phyloP scores from a whole-genome alignment of 2,797 vertebrate genomes.

The Coregonus sp. region DNA sequence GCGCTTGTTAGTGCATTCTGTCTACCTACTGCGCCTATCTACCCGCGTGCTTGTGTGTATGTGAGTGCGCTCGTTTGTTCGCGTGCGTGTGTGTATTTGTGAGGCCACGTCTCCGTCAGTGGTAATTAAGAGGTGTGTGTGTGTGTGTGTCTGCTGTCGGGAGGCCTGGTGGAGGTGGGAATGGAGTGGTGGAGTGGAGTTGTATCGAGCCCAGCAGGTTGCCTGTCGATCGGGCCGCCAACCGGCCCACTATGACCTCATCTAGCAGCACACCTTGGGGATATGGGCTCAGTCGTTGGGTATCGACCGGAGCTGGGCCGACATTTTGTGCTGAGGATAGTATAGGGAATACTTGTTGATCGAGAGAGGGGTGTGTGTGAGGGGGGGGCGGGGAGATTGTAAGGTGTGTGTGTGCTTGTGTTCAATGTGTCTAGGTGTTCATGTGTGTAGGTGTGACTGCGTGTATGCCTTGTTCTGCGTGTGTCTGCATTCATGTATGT shows the following conservation, averaged over 20 bases:
- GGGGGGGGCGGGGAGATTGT: background rate
- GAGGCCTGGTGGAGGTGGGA: background rate
- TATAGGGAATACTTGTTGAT: background rate
- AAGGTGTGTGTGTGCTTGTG: conserved; percentile 5
- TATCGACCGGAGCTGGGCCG: background rate
- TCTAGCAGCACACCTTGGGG: background rate
- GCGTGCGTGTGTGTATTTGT: background rate
- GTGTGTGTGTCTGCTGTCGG: background rate
- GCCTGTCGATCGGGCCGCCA: background rate
- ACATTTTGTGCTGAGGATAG: background rate
- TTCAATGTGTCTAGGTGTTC: background rate
- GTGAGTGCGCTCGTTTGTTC: background rate
- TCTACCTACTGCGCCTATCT: background rate
- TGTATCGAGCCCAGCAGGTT: background rate
- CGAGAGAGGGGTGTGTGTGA: background rate
- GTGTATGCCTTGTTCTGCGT: conserved; percentile 26
- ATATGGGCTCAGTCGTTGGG: background rate
- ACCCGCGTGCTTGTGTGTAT: background rate
- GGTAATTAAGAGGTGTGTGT: background rate
- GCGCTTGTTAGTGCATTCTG: background rate
- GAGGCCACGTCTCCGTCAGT: background rate
- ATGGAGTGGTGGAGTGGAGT: background rate
- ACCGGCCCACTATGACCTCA: background rate
- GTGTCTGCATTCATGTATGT: conserved; percentile 6
- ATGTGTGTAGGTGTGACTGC: background rate